Evolutionary conservation across 2,113 vertebrate genomes (phyloP).

Genomic region (Ictidomys tridecemlineatus): DNA sequence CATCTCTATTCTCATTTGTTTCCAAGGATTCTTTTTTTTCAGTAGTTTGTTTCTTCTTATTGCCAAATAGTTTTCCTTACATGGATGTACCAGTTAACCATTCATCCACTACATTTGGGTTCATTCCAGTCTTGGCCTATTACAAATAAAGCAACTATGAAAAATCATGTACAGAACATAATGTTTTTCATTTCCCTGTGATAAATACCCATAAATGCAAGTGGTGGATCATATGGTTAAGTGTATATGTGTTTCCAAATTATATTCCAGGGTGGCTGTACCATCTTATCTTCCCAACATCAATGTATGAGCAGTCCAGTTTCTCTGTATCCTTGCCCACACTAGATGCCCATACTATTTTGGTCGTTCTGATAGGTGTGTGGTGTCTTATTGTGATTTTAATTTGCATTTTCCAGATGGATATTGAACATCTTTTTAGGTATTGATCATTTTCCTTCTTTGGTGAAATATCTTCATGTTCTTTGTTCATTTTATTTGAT

Average conservation of each 20-base stretch:
- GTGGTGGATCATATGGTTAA: background rate
- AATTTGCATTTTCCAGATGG: background rate
- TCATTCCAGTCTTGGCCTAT: background rate
- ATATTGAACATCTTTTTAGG: background rate
- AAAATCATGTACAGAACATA: background rate
- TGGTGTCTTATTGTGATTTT: background rate
- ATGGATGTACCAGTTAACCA: background rate
- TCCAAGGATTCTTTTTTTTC: background rate
- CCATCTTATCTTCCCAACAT: background rate
- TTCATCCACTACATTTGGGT: background rate
- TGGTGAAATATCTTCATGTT: background rate
- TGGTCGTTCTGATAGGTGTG: background rate
- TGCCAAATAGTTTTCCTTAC: background rate
- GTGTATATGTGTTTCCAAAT: background rate
- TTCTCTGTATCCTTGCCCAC: background rate
- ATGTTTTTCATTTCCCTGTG: background rate
- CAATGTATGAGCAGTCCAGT: background rate
- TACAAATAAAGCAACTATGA: background rate
- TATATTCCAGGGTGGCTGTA: background rate
- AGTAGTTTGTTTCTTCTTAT: background rate
- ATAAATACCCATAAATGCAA: background rate
- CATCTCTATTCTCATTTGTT: too few relatives aligned
- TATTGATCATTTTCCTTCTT: background rate
- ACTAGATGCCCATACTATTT: background rate
- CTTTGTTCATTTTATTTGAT: background rate